Percentiles rank a stretch among this genome's conserved stretches.
Evolutionary conservation across 1,140 invertebrate species (phyloP).

Genomic region (Galleria mellonella): DNA sequence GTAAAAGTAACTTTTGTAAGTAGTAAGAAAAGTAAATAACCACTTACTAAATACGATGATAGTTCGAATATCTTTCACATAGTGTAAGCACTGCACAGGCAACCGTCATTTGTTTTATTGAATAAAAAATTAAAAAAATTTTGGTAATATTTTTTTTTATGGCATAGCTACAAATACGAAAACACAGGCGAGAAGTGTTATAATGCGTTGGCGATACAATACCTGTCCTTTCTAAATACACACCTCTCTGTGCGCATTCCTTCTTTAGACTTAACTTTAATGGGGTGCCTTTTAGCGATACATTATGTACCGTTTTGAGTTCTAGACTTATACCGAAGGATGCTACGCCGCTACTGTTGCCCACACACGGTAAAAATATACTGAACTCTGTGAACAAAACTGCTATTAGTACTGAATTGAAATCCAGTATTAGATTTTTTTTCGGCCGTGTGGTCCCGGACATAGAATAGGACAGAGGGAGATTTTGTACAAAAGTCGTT

Average conservation of each 20-base stretch:
- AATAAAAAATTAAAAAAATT: too few relatives aligned
- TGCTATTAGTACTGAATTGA: conserved; percentile 4
- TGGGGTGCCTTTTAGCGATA: conserved; percentile 90
- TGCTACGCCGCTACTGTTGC: conserved; percentile 91
- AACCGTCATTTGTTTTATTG: too few relatives aligned
- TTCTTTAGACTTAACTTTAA: conserved; percentile 92
- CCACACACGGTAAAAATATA: conserved; percentile 91
- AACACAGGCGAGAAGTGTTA: conserved; percentile 63
- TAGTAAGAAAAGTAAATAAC: too few relatives aligned
- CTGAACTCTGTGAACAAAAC: conserved; percentile 85
- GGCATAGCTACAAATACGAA: conserved; percentile 13
- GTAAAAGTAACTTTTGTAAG: neutral
- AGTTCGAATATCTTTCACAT: too few relatives aligned
- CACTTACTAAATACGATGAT: too few relatives aligned
- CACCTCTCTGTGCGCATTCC: conserved; percentile 94
- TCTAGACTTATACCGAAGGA: conserved; percentile 91
- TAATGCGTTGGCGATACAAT: conserved; percentile 76
- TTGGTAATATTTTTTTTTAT: conserved; percentile 3
- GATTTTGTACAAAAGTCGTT: too few relatives aligned
- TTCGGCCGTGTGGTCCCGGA: too few relatives aligned
- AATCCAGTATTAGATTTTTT: too few relatives aligned
- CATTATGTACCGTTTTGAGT: conserved; percentile 85
- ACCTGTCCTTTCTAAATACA: conserved; percentile 78
- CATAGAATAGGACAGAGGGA: too few relatives aligned
- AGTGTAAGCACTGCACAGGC: too few relatives aligned